A percentile compares a stretch with the other conserved stretches of the same genome.
phyloP scores from a whole-genome alignment of 1,140 invertebrate genomes.

The Gryllus bimaculatus region DNA sequence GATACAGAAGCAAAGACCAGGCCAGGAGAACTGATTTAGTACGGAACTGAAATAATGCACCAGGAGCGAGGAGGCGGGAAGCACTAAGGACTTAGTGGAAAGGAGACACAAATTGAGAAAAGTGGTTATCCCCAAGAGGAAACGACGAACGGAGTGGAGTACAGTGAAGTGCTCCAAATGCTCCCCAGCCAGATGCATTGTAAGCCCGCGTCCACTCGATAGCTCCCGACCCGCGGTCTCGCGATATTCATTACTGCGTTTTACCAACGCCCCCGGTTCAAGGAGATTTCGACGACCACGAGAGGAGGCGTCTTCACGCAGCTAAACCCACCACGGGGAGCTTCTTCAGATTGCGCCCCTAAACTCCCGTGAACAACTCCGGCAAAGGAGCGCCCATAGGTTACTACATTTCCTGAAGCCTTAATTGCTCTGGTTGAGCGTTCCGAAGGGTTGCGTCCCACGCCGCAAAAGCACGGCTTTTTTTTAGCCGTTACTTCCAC shows the following conservation, averaged over 20 bases:
- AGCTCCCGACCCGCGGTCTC: background rate
- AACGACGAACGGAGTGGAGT: no score
- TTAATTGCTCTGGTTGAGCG: background rate
- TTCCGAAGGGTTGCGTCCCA: background rate
- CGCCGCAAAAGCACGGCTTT: background rate
- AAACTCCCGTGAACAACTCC: background rate
- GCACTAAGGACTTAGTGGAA: no score
- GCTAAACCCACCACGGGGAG: background rate
- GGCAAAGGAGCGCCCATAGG: background rate
- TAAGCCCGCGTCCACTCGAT: no score
- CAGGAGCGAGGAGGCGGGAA: no score
- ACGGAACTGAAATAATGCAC: no score
- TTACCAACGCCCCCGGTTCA: background rate
- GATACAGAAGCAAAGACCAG: no score
- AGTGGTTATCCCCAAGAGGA: no score
- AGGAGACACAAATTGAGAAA: no score
- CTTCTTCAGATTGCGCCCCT: background rate
- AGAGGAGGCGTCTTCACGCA: background rate
- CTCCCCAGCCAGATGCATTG: no score
- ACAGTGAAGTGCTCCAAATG: no score
- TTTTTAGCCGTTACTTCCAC: background rate
- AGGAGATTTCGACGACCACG: background rate
- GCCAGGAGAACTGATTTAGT: no score
- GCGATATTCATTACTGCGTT: background rate
- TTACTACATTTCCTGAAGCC: background rate